Percentiles rank a stretch among this genome's conserved stretches.
These are phyloP conservation scores for Trichoplusia ni DNA, from an alignment of 1,140 invertebrate genomes.

Conservation along the genomic window DNA sequence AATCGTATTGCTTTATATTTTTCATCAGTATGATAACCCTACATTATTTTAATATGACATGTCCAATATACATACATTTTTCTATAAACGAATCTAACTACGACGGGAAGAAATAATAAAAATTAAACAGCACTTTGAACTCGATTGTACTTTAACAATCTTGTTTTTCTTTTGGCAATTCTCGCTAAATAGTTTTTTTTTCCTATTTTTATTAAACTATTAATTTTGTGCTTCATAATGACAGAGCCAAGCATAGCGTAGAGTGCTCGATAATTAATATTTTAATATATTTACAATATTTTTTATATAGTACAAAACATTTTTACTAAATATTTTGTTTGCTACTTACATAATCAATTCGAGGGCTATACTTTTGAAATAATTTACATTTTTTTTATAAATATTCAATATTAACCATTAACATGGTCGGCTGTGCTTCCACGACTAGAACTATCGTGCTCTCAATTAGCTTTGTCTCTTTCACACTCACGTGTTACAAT, in stretches of 20 bases:
- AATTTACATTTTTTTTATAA: conserved; percentile 46
- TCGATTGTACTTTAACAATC: conserved; percentile 46
- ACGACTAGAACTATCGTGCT: conserved; percentile 37
- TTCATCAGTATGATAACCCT: conserved; percentile 27
- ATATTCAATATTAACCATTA: conserved; percentile 20
- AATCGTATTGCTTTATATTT: conserved; percentile 50
- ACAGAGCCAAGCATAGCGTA: conserved; percentile 59
- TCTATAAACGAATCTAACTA: conserved; percentile 35
- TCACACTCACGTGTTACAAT: conserved; percentile 7
- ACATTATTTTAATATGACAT: conserved; percentile 46
- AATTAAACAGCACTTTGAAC: conserved; percentile 34
- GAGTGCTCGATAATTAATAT: conserved; percentile 49
- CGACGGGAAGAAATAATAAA: conserved; percentile 32
- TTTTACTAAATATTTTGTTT: conserved; percentile 64
- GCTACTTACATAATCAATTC: conserved; percentile 58
- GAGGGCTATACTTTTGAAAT: conserved; percentile 45
- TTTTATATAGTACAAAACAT: conserved; percentile 68
- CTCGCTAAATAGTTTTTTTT: conserved; percentile 42
- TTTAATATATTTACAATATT: conserved; percentile 53
- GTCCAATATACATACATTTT: conserved; percentile 50
- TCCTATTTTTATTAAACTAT: conserved; percentile 30
- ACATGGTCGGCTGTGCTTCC: conserved; percentile 20
- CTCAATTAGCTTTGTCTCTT: conserved; percentile 20
- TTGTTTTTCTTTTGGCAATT: conserved; percentile 55
- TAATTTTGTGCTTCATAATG: conserved; percentile 31